phyloP scores from a whole-genome alignment of 2,113 vertebrate genomes.

The Pteruthius melanotis region DNA sequence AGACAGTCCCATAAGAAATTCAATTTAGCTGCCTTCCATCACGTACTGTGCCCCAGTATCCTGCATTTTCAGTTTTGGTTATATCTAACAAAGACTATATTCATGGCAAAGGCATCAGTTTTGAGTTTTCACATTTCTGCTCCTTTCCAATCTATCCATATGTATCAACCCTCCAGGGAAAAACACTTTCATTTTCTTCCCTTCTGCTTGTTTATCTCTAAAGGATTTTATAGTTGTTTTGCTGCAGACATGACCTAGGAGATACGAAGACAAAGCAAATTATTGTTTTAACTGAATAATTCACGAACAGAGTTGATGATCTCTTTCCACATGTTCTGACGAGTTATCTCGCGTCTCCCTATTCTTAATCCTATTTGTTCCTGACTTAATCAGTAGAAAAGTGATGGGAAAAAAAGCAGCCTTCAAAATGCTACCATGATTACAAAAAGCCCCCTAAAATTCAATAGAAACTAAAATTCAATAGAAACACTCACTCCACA shows the following conservation, averaged over 20 bases:
- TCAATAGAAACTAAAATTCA: background rate
- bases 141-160: background rate
- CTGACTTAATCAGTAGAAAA: background rate
- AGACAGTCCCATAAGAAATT: background rate
- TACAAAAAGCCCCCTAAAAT: background rate
- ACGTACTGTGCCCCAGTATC: background rate
- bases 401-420: background rate
- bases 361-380: background rate
- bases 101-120: background rate
- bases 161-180: background rate
- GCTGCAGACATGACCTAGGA: conserved; percentile 1
- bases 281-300: background rate
- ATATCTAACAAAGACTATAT: background rate
- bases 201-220: background rate
- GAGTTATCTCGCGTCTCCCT: background rate
- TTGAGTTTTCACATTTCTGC: background rate
- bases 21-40: background rate
- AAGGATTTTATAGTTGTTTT: background rate
- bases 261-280: background rate
- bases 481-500: background rate
- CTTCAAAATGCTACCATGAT: background rate
- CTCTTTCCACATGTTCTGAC: background rate
- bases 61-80: background rate
- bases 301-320: background rate
- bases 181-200: background rate